A percentile compares a stretch with the other conserved stretches of the same genome.
Evolutionary conservation across 2,888 invertebrate genomes (phyloP).

Genomic region (Bembecia ichneumoniformis): DNA sequence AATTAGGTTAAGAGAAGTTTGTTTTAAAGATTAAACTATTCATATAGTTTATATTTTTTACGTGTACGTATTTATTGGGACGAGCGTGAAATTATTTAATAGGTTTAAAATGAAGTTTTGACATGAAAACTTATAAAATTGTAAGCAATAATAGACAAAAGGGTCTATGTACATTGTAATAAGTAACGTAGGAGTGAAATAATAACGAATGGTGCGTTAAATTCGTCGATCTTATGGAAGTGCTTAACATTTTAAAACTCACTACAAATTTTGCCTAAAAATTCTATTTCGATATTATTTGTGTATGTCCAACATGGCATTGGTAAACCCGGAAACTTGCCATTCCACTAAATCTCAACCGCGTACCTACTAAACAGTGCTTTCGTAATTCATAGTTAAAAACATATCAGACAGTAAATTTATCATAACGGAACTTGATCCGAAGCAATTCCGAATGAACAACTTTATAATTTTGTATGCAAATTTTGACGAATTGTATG

Average conservation of each 20-base stretch:
- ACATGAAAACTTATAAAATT: slow-evolving; percentile 67
- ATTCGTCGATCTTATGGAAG: slow-evolving; percentile 60
- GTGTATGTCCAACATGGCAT: slow-evolving; percentile 27
- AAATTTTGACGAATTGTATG: slow-evolving; percentile 19
- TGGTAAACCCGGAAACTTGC: slow-evolving; percentile 56
- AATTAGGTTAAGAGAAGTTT: slow-evolving; percentile 65
- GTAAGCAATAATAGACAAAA: slow-evolving; percentile 68
- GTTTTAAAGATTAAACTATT: slow-evolving; percentile 74
- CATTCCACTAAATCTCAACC: slow-evolving; percentile 28
- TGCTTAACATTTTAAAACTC: slow-evolving; percentile 43
- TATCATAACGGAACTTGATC: not conserved
- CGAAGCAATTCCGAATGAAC: slow-evolving; percentile 1
- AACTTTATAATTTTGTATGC: slow-evolving; percentile 13
- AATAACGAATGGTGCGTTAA: slow-evolving; percentile 66
- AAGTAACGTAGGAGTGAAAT: slow-evolving; percentile 41
- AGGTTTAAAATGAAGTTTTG: slow-evolving; percentile 61
- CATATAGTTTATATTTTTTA: slow-evolving; percentile 74
- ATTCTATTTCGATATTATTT: slow-evolving; percentile 56
- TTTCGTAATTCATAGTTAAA: slow-evolving; percentile 16
- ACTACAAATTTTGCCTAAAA: slow-evolving; percentile 55
- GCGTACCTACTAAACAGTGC: slow-evolving; percentile 21
- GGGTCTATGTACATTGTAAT: slow-evolving; percentile 68
- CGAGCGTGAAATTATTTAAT: slow-evolving; percentile 69
- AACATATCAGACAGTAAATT: slow-evolving; percentile 1
- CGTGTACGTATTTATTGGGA: slow-evolving; percentile 73